These are phyloP conservation scores for Rhynchomys soricoides DNA, from an alignment of 2,113 vertebrate genomes.

Conservation along the genomic window DNA sequence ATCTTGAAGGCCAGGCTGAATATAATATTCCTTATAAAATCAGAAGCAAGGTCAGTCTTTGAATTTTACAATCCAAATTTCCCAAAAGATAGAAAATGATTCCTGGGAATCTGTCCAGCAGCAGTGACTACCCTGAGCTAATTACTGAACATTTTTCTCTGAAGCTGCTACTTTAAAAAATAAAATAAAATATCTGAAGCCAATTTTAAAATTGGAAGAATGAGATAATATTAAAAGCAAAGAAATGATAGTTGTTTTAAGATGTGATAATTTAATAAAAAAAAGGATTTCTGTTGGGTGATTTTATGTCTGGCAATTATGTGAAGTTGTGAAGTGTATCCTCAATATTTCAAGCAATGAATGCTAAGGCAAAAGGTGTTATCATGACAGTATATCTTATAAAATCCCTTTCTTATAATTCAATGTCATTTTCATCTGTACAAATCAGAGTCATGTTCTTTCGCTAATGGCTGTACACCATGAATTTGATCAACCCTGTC, in stretches of 20 bases:
- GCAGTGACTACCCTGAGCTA: constrained; percentile 56
- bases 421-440: neutral
- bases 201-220: neutral
- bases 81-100: constrained; percentile 46
- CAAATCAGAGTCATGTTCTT: neutral
- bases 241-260: neutral
- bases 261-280: neutral
- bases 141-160: constrained; percentile 54
- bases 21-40: constrained; percentile 77
- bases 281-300: neutral
- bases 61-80: constrained; percentile 76
- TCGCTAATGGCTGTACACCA: neutral
- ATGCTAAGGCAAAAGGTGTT: neutral
- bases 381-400: neutral
- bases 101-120: constrained; percentile 54
- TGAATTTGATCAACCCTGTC: no score
- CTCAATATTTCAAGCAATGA: neutral
- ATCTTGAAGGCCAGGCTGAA: constrained; percentile 69
- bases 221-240: constrained; percentile 40
- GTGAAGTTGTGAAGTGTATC: neutral
- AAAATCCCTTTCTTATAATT: neutral
- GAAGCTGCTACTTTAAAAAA: constrained; percentile 49
- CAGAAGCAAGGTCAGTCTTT: constrained; percentile 74
- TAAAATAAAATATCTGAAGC: constrained; percentile 22
- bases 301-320: constrained; percentile 4